Evolutionary conservation across 2,888 invertebrate species (phyloP).

Genomic region (Romanomermis culicivorax): DNA sequence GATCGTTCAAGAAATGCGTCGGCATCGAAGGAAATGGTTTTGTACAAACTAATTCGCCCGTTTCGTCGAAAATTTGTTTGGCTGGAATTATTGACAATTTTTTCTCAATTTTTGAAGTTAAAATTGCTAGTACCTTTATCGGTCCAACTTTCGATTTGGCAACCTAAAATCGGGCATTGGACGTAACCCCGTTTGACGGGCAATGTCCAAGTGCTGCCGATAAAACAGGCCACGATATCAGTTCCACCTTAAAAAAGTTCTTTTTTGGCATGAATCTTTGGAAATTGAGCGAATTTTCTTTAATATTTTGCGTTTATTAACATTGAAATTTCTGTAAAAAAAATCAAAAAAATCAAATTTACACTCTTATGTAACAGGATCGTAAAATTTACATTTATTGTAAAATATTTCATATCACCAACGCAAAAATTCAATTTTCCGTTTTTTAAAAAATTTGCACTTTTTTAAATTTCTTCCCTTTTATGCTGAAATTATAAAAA

Average conservation of each 20-base stretch:
- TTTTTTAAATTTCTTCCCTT: too few species aligned
- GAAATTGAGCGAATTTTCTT: too few species aligned
- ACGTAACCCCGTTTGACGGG: constrained; percentile 39
- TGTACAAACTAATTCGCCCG: constrained; percentile 38
- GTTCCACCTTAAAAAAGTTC: constrained; percentile 36
- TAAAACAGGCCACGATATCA: constrained; percentile 40
- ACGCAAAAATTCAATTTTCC: too few species aligned
- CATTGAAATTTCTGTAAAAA: too few species aligned
- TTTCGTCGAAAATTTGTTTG: constrained; percentile 31
- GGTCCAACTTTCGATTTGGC: constrained; percentile 35
- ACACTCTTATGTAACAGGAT: too few species aligned
- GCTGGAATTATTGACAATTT: constrained; percentile 26
- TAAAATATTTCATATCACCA: too few species aligned
- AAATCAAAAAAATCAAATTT: neutral
- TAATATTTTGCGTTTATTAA: neutral
- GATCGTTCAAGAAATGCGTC: constrained; percentile 36
- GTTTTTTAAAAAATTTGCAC: too few species aligned
- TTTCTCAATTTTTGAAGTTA: constrained; percentile 7
- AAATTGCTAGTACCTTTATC: neutral
- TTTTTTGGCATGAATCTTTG: too few species aligned
- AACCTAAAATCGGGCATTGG: constrained; percentile 36
- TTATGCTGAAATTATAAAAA: too few species aligned
- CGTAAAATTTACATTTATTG: too few species aligned
- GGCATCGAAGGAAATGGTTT: constrained; percentile 40
- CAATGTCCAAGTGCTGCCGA: constrained; percentile 35